Base-by-base conservation (phyloP, 2,888 invertebrate genomes). In the Disparrhopalites patrizii region DNA sequence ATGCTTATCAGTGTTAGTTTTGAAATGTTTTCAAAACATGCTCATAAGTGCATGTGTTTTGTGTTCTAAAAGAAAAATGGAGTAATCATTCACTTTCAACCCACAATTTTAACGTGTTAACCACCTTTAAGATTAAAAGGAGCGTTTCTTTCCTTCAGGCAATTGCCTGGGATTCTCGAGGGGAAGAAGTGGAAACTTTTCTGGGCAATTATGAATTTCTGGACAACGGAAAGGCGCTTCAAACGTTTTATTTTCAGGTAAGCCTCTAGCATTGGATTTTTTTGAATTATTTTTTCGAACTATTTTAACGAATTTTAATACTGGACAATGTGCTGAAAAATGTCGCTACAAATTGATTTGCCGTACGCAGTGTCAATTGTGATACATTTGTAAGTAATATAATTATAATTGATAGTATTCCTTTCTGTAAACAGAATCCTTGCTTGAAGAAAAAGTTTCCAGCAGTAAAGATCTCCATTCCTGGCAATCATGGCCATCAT, bases 121-220 rank as follows among this genome's bases (percentile, higher is more conserved):
- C n/a, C n/a, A n/a, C n/a, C n/a, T n/a, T n/a, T n/a, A n/a, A n/a
- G n/a, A n/a, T n/a, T n/a, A n/a, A n/a, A n/a, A n/a, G n/a, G n/a
- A n/a, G n/a, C n/a, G n/a, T n/a, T n/a, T n/a, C n/a, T n/a, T 56
- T 7, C n/a, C 43, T 40, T 25, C 43, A 64, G 64, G 64, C 56
- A 20, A 20, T 64, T 5, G 27, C 47, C 27, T 50, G 10, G 18
- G 31, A 64, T n/a, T 1, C 23, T 15, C 30, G 23, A n/a, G 63
- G 30, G 2, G 15, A 18, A 27, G n/a, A 15, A 25, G 18, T 10
- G 1, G 64, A 56, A 28, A 40, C 20, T 7, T 64, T 47, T 27
- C 33, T 64, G 13, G 64, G 57, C 1, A 64, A 56, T 20, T 47
- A 50, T 23, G 57, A 64, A 28, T 64, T 57, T n/a, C 50, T 64